phyloP scores from a whole-genome alignment of 2,888 invertebrate species.

The Plemyria rubiginata region DNA sequence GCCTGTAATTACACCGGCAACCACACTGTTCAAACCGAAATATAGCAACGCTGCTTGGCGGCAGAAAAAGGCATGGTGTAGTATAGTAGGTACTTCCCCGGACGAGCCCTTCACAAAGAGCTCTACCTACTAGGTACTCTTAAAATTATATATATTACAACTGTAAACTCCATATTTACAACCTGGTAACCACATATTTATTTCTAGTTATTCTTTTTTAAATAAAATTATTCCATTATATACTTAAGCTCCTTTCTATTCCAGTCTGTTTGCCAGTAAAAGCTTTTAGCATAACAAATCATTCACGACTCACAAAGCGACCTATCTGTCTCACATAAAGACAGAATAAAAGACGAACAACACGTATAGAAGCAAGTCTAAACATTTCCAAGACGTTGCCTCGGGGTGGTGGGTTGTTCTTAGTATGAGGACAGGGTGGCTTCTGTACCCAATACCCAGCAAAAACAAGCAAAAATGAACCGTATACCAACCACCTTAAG shows the following conservation, averaged over 20 bases:
- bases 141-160: background rate
- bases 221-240: slow-evolving; percentile 21
- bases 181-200: background rate
- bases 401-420: slow-evolving; percentile 44
- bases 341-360: slow-evolving; percentile 76
- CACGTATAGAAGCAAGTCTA: slow-evolving; percentile 76
- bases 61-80: too few relatives aligned
- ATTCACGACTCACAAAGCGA: slow-evolving; percentile 42
- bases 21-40: too few relatives aligned
- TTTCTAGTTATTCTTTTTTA: background rate
- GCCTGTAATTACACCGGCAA: too few relatives aligned
- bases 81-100: too few relatives aligned
- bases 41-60: too few relatives aligned
- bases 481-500: slow-evolving; percentile 37
- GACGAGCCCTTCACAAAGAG: too few relatives aligned
- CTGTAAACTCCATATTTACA: too few relatives aligned
- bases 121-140: too few relatives aligned
- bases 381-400: slow-evolving; percentile 79
- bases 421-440: slow-evolving; percentile 48
- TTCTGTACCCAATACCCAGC: slow-evolving; percentile 35
- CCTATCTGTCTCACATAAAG: slow-evolving; percentile 66
- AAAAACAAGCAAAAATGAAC: slow-evolving; percentile 43
- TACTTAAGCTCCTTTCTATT: slow-evolving; percentile 24
- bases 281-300: slow-evolving; percentile 40
- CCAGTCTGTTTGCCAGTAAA: slow-evolving; percentile 28